Conservation (phyloP, 2,888 invertebrate genomes). For the Timandra comae region DNA sequence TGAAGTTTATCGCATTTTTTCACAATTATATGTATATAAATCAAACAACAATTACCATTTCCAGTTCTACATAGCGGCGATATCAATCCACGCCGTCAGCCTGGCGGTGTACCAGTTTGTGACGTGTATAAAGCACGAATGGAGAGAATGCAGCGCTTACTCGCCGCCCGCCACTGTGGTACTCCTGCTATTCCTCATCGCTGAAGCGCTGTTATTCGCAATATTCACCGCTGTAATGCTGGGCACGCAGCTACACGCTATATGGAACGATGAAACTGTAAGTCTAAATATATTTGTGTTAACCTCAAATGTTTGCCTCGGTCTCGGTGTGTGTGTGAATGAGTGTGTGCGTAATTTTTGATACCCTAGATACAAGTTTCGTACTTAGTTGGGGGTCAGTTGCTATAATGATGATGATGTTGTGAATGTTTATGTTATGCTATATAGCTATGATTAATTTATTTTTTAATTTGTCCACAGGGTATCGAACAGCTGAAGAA, state of each 20-base stretch:
- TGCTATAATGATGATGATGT: too few species aligned
- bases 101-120: constrained; percentile 95
- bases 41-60: constrained; percentile 35
- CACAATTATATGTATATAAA: too few species aligned
- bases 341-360: too few species aligned
- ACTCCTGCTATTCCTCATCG: constrained; percentile 91
- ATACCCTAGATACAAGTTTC: too few species aligned
- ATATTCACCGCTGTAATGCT: constrained; percentile 99
- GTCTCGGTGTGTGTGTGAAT: too few species aligned
- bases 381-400: too few species aligned
- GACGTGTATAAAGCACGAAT: constrained; percentile 93
- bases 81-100: constrained; percentile 95
- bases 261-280: constrained; percentile 99
- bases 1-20: too few species aligned
- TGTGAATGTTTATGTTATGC: too few species aligned
- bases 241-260: constrained; percentile 96
- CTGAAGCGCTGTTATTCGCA: constrained; percentile 96
- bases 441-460: too few species aligned
- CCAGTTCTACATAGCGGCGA: constrained; percentile 98
- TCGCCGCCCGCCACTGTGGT: constrained; percentile 98
- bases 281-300: too few species aligned
- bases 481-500: constrained; percentile 98
- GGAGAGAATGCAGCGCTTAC: constrained; percentile 95
- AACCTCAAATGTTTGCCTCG: too few species aligned
- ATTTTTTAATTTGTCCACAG: constrained; percentile 57